Percentiles rank a stretch among this genome's conserved stretches.
Evolutionary conservation across 2,113 vertebrate genomes (phyloP).

Genomic region (Synodontis membranacea): DNA sequence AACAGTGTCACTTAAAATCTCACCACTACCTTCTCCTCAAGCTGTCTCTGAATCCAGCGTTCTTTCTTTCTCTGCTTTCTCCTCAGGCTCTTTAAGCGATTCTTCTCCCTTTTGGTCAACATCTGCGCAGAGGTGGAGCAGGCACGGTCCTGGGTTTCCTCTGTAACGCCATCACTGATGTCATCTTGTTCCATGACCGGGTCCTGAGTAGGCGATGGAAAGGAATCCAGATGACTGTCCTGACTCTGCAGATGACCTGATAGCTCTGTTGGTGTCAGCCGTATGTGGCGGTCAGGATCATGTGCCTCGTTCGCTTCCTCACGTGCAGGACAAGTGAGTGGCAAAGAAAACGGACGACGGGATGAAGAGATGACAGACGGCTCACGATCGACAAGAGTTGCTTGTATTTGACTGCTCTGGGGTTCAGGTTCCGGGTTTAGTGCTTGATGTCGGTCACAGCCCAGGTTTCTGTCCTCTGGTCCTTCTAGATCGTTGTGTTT

Average conservation of each 20-base stretch:
- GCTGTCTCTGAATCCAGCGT: conserved; percentile 70
- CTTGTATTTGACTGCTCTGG: conserved; percentile 5
- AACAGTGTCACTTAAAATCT: neutral
- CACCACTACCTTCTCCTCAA: conserved; percentile 67
- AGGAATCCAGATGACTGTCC: conserved; percentile 12
- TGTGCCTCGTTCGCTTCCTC: neutral
- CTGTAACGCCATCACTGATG: conserved; percentile 11
- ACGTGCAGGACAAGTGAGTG: neutral
- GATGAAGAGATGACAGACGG: conserved; percentile 41
- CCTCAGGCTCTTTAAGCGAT: conserved; percentile 77
- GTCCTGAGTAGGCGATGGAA: neutral
- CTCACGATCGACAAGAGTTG: neutral
- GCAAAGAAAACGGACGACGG: conserved; percentile 45
- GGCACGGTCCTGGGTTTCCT: conserved; percentile 5
- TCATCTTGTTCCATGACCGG: neutral
- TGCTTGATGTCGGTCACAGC: neutral
- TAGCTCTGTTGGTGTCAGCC: neutral
- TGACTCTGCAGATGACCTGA: conserved; percentile 23
- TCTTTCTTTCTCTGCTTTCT: conserved; percentile 79
- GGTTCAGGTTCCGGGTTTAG: neutral
- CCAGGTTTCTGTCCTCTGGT: neutral
- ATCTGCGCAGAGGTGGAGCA: conserved; percentile 46
- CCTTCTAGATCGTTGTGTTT: conserved; percentile 12
- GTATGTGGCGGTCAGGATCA: neutral
- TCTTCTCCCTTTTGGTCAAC: conserved; percentile 78